Percentiles rank a stretch among this genome's conserved stretches.
Conservation (phyloP, 2,797 vertebrate species). For the Lacerta viridis region DNA sequence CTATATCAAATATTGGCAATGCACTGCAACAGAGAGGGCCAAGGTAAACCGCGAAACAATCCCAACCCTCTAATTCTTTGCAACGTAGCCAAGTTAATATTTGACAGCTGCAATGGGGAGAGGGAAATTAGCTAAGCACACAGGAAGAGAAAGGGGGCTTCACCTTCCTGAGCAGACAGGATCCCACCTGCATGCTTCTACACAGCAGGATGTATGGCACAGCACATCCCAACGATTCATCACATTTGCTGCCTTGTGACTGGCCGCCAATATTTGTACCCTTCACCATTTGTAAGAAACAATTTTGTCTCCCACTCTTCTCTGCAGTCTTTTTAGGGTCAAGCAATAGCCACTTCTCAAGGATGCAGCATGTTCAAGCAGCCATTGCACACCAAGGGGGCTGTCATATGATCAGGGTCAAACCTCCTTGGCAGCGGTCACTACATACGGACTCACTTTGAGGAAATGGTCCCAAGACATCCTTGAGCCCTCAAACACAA, state of each 20-base stretch:
- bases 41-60: not conserved
- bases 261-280: not conserved
- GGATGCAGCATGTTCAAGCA: not conserved
- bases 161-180: not conserved
- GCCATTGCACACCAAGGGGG: too few relatives aligned
- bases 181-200: not conserved
- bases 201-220: not conserved
- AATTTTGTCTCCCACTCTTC: too few relatives aligned
- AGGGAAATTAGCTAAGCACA: not conserved
- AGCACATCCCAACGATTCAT: accelerated
- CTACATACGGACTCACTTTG: too few relatives aligned
- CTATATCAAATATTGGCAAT: not conserved
- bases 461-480: not conserved
- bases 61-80: not conserved
- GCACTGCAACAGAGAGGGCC: not conserved
- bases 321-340: too few relatives aligned
- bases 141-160: not conserved
- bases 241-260: not conserved
- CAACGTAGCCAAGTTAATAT: not conserved
- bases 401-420: not conserved
- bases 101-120: slow-evolving; percentile 13
- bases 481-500: too few relatives aligned
- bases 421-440: not conserved
- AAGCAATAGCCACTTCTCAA: not conserved
- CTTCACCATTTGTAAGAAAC: not conserved